phyloP scores from a whole-genome alignment of 1,140 invertebrate genomes.

The Drosophila kikkawai region DNA sequence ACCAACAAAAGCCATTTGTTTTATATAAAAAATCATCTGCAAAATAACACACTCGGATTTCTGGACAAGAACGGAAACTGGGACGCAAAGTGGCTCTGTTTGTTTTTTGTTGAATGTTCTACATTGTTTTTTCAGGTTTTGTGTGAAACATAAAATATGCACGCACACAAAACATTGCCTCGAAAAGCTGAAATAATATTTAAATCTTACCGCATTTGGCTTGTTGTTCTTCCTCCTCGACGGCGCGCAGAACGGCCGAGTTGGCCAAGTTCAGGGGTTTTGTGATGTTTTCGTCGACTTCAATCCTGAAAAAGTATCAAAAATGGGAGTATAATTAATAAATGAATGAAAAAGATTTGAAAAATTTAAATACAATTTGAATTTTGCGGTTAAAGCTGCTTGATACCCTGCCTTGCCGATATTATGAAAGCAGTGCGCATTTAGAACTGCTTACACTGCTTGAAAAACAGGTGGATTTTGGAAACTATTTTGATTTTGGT shows the following conservation, averaged over 20 bases:
- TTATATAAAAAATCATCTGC: conserved; percentile 1
- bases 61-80: conserved; percentile 20
- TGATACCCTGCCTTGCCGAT: conserved; percentile 5
- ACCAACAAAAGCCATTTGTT: not conserved
- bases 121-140: conserved; percentile 42
- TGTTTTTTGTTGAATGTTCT: conserved; percentile 61
- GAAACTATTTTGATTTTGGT: not conserved
- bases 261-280: conserved; percentile 92
- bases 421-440: not conserved
- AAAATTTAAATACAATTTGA: not conserved
- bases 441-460: conserved; percentile 5
- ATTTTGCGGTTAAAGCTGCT: conserved; percentile 19
- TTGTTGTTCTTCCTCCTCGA: conserved; percentile 91
- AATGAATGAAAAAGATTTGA: not conserved
- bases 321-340: not conserved
- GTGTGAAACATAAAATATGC: conserved; percentile 7
- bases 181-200: not conserved
- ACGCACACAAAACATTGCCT: conserved; percentile 20
- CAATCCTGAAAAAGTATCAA: conserved; percentile 50
- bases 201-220: conserved; percentile 87
- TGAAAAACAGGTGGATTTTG: not conserved
- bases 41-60: conserved; percentile 15
- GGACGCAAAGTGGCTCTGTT: conserved; percentile 31
- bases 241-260: conserved; percentile 91
- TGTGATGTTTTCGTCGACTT: conserved; percentile 83